phyloP scores from a whole-genome alignment of 2,113 vertebrate genomes.

The Perca flavescens region DNA sequence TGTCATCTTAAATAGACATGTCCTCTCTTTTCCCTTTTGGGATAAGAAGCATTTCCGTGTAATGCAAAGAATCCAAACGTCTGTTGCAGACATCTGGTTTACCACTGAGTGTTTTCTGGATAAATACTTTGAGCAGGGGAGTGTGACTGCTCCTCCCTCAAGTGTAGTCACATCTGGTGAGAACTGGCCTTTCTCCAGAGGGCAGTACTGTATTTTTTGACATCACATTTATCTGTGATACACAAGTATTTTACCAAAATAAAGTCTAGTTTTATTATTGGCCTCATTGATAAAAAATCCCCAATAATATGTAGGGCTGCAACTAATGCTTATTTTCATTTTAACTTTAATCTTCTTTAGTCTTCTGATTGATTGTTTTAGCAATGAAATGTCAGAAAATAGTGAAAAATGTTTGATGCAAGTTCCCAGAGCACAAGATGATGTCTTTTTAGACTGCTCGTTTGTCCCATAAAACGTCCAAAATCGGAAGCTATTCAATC shows the following conservation, averaged over 20 bases:
- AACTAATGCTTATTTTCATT: neutral
- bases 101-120: conserved; percentile 28
- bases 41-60: conserved; percentile 1
- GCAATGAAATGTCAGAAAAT: neutral
- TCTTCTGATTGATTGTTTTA: neutral
- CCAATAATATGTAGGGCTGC: neutral
- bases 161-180: conserved; percentile 4
- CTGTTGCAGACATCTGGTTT: conserved; percentile 49
- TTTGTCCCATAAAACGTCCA: neutral
- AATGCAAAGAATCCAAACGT: conserved; percentile 49
- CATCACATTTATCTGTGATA: neutral
- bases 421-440: neutral
- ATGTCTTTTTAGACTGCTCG: too few species aligned
- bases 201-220: neutral
- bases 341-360: neutral
- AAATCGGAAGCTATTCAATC: neutral
- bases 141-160: conserved; percentile 27
- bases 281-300: neutral
- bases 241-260: neutral
- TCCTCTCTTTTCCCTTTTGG: conserved; percentile 23
- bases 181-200: conserved; percentile 40
- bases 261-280: neutral
- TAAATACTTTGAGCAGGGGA: conserved; percentile 19
- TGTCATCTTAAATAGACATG: conserved; percentile 1
- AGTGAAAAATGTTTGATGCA: neutral